These are phyloP conservation scores for Sesamia nonagrioides DNA, from an alignment of 1,140 invertebrate species.

Conservation along the genomic window DNA sequence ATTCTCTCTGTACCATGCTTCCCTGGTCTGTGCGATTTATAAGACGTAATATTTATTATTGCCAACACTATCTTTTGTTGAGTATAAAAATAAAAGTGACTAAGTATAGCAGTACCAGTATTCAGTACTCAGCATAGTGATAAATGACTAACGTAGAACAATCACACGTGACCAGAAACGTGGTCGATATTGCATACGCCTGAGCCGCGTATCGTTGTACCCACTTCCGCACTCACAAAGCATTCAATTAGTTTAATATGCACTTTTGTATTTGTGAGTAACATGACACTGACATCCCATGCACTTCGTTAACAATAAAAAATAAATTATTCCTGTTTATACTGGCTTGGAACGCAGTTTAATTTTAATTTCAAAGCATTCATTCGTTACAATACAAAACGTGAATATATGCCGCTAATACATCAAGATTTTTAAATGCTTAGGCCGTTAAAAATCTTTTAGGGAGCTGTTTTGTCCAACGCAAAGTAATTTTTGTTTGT, in stretches of 20 bases:
- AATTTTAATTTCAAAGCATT: background rate
- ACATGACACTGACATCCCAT: conserved; percentile 27
- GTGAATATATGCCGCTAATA: background rate
- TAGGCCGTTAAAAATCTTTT: no score
- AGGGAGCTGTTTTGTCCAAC: no score
- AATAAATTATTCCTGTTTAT: conserved; percentile 14
- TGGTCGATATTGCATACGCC: background rate
- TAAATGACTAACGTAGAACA: conserved; percentile 19
- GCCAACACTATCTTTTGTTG: background rate
- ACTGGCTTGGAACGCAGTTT: conserved; percentile 4
- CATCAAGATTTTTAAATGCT: background rate
- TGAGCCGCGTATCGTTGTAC: background rate
- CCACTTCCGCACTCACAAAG: conserved; percentile 36
- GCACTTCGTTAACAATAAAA: conserved; percentile 23
- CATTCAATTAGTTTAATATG: conserved; percentile 30
- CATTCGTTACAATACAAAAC: background rate
- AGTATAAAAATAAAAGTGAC: conserved; percentile 1
- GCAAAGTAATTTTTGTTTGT: no score
- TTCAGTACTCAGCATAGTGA: background rate
- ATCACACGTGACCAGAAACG: conserved; percentile 35
- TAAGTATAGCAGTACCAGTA: background rate
- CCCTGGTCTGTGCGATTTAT: no score
- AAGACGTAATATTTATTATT: background rate
- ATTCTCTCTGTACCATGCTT: no score
- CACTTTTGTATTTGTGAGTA: conserved; percentile 12